Base-by-base conservation (phyloP, 1,140 invertebrate genomes). In the Philotrypesis tridentata region DNA sequence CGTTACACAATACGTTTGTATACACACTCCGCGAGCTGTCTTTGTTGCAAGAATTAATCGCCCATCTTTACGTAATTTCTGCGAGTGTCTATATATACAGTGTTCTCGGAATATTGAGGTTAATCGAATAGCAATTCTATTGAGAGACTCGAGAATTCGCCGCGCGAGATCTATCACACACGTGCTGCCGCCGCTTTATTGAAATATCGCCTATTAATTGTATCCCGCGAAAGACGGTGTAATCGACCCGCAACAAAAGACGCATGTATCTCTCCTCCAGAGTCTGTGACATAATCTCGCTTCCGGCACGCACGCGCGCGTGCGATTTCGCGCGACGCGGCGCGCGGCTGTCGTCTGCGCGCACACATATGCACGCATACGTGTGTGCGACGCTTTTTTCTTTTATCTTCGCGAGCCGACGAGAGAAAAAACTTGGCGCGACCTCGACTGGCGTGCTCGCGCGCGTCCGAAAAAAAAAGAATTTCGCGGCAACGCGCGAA, bases 401-500 rank as follows among this genome's bases (percentile, higher is more conserved):
- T 55, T 70, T 70, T 48, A 25, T 67, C 37, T 65, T 40, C 33
- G 33, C 55, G 29, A 43, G 40, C 27, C 9, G 3, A 12, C 33
- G 17, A 33, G 21, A n/a, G 21, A 40, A 72, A 72, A 43, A 72
- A 72, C 29, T 63, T 31, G n/a, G n/a, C n/a, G 23, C 67, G 29
- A 55, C 48, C 55, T 7, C 9, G 23, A 55, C 70, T n/a, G 14
- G 37, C 21, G 33, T n/a, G n/a, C n/a, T n/a, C 8, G n/a, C 33
- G 43, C 40, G 29, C 23, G 70, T 21, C 33, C 4, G 17, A n/a
- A 11, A 67, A 7, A 61, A 79, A 72, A 37, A n/a, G n/a, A 61
- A 48, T 61, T 76, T 76, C 74, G 74, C 79, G 63, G 29, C n/a
- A 73, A 60, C 70, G 68, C 23, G 79, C 74, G 73, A 82, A 82